Conservation (phyloP, 2,113 vertebrate species). For the Parotia lawesii region DNA sequence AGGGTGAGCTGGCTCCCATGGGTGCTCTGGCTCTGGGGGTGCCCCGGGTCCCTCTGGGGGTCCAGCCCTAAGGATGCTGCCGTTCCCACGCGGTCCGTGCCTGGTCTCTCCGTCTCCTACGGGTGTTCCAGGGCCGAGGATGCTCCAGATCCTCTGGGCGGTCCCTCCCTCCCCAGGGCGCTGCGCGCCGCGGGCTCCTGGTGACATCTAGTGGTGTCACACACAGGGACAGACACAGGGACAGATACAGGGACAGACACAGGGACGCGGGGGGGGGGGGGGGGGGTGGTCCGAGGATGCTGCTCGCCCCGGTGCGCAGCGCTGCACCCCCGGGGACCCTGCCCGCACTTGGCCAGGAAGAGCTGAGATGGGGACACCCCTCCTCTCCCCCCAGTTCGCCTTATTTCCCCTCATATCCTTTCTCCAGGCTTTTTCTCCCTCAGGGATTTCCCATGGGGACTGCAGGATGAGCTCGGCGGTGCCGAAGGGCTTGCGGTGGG, state of each 20-base stretch:
- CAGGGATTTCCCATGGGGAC: rapidly evolving
- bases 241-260: background rate
- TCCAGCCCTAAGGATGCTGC: background rate
- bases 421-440: background rate
- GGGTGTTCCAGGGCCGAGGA: background rate
- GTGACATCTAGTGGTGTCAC: conserved; percentile 37
- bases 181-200: background rate
- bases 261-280: background rate
- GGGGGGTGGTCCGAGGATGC: rapidly evolving
- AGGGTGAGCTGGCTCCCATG: rapidly evolving
- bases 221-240: background rate
- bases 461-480: rapidly evolving
- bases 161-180: background rate
- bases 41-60: background rate
- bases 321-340: background rate
- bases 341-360: background rate
- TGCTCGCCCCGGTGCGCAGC: background rate
- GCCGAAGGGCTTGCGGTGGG: background rate
- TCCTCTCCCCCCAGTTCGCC: background rate
- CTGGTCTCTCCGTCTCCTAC: rapidly evolving
- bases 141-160: background rate
- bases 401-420: too few species aligned
- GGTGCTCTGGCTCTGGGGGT: background rate
- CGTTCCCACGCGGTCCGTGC: rapidly evolving
- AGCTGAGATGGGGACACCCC: background rate